Base-by-base conservation (phyloP, 2,888 invertebrate genomes). In the Agriotes lineatus region DNA sequence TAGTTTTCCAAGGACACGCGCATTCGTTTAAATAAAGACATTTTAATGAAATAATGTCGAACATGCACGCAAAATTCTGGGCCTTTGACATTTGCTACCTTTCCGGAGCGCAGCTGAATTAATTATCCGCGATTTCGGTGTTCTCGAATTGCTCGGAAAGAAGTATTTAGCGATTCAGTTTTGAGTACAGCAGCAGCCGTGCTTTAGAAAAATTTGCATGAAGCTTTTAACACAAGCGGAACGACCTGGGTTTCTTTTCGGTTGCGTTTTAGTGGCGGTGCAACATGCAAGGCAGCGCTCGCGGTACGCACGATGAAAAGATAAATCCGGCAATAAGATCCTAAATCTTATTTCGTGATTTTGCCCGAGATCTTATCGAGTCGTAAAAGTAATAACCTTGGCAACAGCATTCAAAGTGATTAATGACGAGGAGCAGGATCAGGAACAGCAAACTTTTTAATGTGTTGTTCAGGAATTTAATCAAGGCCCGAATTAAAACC, bases 391-490 rank as follows among this genome's bases (percentile, higher is more conserved):
- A 63, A 63, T 63, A 63, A 63, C 45, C 63, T 56, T 52, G 45
- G 44, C 33, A 37, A 52, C 16, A 57, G 42, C 56, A 37, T 65
- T 57, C 58, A 39, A 48, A 57, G 65, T 65, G 65, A 65, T 65
- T 65, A 65, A 65, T 65, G 65, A 50, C 48, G 59, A 33, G 12
- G 16, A 48, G 30, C 12, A 45, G 45, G 19, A 45, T 60, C 45
- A 58, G 44, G 39, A 35, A 58, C 65, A 44, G 65, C 57, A 57
- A 57, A 65, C 48, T 48, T 65, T 65, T 65, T 65, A 65, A 58
- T 58, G 58, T 58, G 50, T 65, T 65, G 59, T 60, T 60, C 50
- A 44, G 60, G 52, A 60, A 66, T 66, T 66, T 60, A 59, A 60
- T 60, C 66, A 59, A 59, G 42, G 33, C 44, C 42, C 30, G 39